Conservation (phyloP, 1,140 invertebrate species). For the Penaeus chinensis region DNA sequence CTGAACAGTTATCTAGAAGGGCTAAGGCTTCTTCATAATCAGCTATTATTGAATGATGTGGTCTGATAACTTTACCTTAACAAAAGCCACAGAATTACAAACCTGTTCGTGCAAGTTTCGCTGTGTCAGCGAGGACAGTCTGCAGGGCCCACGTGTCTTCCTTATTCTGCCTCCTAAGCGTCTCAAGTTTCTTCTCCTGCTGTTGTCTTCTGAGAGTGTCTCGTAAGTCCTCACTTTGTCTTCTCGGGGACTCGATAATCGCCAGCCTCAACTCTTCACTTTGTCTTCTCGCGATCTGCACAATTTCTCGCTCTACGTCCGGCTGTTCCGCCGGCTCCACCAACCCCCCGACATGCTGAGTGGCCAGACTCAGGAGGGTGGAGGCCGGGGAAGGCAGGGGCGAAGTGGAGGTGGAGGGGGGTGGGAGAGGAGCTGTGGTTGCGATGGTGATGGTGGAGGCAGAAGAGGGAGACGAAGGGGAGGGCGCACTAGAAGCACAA, state of each 20-base stretch:
- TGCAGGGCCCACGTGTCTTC: slow-evolving; percentile 9
- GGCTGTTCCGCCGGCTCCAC: slow-evolving; percentile 1
- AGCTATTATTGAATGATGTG: too few relatives aligned
- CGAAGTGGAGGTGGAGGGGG: slow-evolving; percentile 3
- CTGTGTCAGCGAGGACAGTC: not conserved
- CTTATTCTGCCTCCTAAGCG: slow-evolving; percentile 15
- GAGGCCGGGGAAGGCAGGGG: slow-evolving; percentile 30
- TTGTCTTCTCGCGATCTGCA: too few relatives aligned
- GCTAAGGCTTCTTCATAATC: too few relatives aligned
- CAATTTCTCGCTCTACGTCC: too few relatives aligned
- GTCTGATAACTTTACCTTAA: too few relatives aligned
- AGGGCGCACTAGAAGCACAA: not conserved
- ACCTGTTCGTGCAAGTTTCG: slow-evolving; percentile 13
- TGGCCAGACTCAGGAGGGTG: slow-evolving; percentile 33
- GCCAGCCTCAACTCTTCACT: too few relatives aligned
- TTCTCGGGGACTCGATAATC: too few relatives aligned
- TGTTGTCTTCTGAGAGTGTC: not conserved
- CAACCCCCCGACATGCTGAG: slow-evolving; percentile 43
- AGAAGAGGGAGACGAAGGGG: not conserved
- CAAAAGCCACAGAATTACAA: too few relatives aligned
- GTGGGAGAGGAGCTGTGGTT: not conserved
- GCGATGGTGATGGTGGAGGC: not conserved
- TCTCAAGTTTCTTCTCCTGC: slow-evolving; percentile 18
- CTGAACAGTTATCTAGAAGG: too few relatives aligned
- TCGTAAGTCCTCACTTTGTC: too few relatives aligned